These are phyloP conservation scores for Arenaria interpres DNA, from an alignment of 2,113 vertebrate genomes.

Conservation along the genomic window DNA sequence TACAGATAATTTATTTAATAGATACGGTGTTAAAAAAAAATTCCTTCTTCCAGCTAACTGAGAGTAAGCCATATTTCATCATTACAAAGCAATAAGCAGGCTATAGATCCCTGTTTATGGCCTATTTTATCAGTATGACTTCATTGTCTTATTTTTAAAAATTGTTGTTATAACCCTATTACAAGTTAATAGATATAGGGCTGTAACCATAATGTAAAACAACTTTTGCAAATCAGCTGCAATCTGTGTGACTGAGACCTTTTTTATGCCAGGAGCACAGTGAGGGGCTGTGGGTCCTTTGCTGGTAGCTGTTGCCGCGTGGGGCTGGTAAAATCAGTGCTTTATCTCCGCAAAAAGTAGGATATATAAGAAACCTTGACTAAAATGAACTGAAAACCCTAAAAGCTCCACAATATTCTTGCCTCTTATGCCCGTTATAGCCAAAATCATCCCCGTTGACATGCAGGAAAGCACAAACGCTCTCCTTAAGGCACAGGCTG, in stretches of 20 bases:
- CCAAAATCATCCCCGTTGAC: fast-evolving
- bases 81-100: conserved; percentile 22
- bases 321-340: background rate
- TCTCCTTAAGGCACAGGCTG: fast-evolving
- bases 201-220: background rate
- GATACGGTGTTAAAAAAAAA: background rate
- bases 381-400: fast-evolving
- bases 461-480: fast-evolving
- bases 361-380: background rate
- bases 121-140: conserved; percentile 31
- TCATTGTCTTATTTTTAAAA: conserved; percentile 22
- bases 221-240: background rate
- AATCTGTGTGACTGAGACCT: background rate
- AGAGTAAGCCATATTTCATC: conserved; percentile 20
- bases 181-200: background rate
- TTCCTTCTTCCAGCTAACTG: background rate
- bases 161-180: conserved; percentile 7
- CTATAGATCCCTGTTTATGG: conserved; percentile 36
- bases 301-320: fast-evolving
- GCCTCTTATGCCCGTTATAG: fast-evolving
- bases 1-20: background rate
- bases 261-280: background rate
- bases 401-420: fast-evolving
- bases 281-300: fast-evolving
- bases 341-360: fast-evolving